Evolutionary conservation across 2,888 invertebrate species (phyloP).

Genomic region (Nephrotoma guestfalica): DNA sequence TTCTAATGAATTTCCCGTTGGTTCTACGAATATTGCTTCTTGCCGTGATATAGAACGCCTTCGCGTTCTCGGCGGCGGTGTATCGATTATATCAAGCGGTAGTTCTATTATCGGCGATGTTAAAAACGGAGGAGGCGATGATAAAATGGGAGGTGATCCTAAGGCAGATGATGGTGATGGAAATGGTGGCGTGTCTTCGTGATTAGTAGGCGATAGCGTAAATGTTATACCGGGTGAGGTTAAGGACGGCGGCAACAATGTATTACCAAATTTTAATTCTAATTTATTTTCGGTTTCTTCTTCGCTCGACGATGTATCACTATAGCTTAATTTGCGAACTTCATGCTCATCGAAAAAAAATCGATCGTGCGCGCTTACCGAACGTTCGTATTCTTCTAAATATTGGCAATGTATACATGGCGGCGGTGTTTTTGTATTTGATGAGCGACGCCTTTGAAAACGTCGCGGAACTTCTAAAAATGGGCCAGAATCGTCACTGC

Average conservation of each 20-base stretch:
- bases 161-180: conserved; percentile 23
- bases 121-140: conserved; percentile 27
- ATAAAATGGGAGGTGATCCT: conserved; percentile 29
- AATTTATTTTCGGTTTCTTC: conserved; percentile 27
- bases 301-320: conserved; percentile 35
- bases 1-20: conserved; percentile 54
- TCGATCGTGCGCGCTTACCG: conserved; percentile 32
- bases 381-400: conserved; percentile 55
- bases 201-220: conserved; percentile 42
- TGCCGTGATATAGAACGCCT: conserved; percentile 66
- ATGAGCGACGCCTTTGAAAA: conserved; percentile 47
- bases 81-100: conserved; percentile 34
- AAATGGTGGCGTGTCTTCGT: conserved; percentile 30
- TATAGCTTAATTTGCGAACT: conserved; percentile 33
- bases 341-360: conserved; percentile 27
- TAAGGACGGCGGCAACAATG: conserved; percentile 31
- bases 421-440: conserved; percentile 47
- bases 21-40: conserved; percentile 67
- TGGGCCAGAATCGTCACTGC: conserved; percentile 47
- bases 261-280: conserved; percentile 29
- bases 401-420: conserved; percentile 66
- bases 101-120: conserved; percentile 43
- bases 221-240: conserved; percentile 44
- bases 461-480: conserved; percentile 45
- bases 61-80: conserved; percentile 34